These are phyloP conservation scores for Zootermopsis nevadensis DNA, from an alignment of 2,888 invertebrate genomes.

Conservation along the genomic window DNA sequence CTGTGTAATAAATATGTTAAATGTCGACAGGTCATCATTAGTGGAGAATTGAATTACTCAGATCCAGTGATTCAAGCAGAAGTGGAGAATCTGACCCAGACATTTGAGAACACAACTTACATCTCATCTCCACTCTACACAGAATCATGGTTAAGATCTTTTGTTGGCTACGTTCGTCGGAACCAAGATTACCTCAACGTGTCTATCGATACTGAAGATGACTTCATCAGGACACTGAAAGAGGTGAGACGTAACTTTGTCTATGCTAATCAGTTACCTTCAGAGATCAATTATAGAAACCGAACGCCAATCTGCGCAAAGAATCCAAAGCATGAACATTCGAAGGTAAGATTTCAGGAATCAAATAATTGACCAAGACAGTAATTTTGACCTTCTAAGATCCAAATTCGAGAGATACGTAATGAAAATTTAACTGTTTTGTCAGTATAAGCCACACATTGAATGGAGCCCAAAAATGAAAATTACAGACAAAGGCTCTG, in stretches of 20 bases:
- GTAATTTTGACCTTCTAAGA: too few species aligned
- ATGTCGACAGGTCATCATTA: conserved; percentile 77
- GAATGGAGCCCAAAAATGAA: too few species aligned
- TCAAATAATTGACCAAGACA: too few species aligned
- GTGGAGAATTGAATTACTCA: conserved; percentile 85
- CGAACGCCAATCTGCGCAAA: too few species aligned
- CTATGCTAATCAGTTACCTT: neutral
- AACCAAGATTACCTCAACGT: conserved; percentile 81
- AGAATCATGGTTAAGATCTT: conserved; percentile 89
- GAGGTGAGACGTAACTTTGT: conserved; percentile 66
- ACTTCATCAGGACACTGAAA: conserved; percentile 80
- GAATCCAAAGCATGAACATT: too few species aligned
- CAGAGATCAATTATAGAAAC: neutral
- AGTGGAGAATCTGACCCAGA: conserved; percentile 81
- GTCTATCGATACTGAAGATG: conserved; percentile 77
- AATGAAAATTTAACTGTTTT: too few species aligned
- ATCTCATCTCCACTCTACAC: conserved; percentile 81
- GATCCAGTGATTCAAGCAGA: conserved; percentile 80
- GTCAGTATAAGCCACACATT: too few species aligned
- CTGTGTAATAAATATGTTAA: too few species aligned
- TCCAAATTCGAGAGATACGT: too few species aligned
- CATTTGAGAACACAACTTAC: conserved; percentile 82
- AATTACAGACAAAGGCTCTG: too few species aligned
- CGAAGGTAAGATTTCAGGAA: too few species aligned
- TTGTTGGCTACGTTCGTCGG: conserved; percentile 79